Conservation (phyloP, 37 sponge, comb jelly and placozoan species). For the Axinella damicornis region DNA sequence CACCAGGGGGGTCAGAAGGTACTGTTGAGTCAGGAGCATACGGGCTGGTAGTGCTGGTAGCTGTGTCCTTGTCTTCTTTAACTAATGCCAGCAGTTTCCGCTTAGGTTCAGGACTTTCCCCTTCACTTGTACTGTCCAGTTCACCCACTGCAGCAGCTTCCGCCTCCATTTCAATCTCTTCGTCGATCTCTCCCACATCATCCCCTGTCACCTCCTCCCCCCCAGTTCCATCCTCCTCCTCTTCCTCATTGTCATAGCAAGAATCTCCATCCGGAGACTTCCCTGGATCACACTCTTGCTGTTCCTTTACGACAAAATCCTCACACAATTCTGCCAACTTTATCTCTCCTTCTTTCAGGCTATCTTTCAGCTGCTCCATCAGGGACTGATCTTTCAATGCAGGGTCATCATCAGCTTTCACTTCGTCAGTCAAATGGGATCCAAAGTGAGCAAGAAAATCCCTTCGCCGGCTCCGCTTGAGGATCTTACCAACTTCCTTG, state of each 20-base stretch:
- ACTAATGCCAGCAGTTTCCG: not conserved
- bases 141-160: too few relatives aligned
- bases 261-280: slow-evolving; percentile 7
- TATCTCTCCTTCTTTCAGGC: slow-evolving; percentile 28
- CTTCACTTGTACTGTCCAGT: not conserved
- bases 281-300: slow-evolving; percentile 4
- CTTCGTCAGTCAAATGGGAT: slow-evolving; percentile 72
- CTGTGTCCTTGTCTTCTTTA: not conserved
- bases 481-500: slow-evolving; percentile 64
- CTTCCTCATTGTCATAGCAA: slow-evolving; percentile 4
- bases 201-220: too few relatives aligned
- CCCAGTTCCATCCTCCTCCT: slow-evolving; percentile 9
- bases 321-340: slow-evolving; percentile 58
- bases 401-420: slow-evolving; percentile 56
- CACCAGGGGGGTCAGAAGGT: too few relatives aligned
- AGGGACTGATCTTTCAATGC: slow-evolving; percentile 46
- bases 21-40: too few relatives aligned
- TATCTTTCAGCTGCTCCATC: slow-evolving; percentile 24
- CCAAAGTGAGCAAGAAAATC: slow-evolving; percentile 75
- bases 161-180: too few relatives aligned
- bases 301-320: slow-evolving; percentile 73
- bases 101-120: not conserved
- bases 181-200: too few relatives aligned
- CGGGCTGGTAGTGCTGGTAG: too few relatives aligned
- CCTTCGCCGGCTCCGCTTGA: slow-evolving; percentile 48